Evolutionary conservation across 2,797 vertebrate genomes (phyloP).

Genomic region (Prionace glauca): DNA sequence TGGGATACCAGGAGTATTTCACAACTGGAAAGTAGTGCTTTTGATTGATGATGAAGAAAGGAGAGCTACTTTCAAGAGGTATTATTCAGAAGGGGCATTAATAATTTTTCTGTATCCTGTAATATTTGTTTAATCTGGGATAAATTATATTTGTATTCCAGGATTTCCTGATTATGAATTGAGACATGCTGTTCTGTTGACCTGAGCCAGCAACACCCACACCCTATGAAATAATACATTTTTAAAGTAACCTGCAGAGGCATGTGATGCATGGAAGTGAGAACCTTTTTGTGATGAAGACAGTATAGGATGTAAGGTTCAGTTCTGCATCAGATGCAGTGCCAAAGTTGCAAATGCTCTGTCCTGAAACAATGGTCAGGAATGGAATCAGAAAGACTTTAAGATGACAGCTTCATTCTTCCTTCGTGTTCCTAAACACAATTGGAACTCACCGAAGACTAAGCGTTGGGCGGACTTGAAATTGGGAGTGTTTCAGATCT

Average conservation of each 20-base stretch:
- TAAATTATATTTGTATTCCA: neutral
- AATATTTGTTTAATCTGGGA: neutral
- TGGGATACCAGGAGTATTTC: constrained; percentile 75
- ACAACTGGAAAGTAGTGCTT: constrained; percentile 84
- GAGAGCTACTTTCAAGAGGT: constrained; percentile 77
- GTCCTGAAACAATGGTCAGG: neutral
- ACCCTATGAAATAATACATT: neutral
- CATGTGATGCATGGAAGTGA: neutral
- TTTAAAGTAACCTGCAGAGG: neutral
- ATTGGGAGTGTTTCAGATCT: too few species aligned
- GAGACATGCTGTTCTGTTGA: neutral
- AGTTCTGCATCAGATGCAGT: neutral
- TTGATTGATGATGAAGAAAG: constrained; percentile 58
- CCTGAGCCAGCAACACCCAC: too few species aligned
- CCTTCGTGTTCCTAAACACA: neutral
- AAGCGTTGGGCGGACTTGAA: too few species aligned
- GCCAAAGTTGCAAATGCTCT: neutral
- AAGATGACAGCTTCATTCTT: neutral
- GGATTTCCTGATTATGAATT: neutral
- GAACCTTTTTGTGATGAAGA: neutral
- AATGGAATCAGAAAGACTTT: neutral
- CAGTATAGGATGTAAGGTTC: neutral
- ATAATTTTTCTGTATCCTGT: neutral
- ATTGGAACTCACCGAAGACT: neutral
- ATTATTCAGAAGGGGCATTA: constrained; percentile 36